These are phyloP conservation scores for Stegodyphus dumicola DNA, from an alignment of 1,140 invertebrate genomes.

Conservation along the genomic window DNA sequence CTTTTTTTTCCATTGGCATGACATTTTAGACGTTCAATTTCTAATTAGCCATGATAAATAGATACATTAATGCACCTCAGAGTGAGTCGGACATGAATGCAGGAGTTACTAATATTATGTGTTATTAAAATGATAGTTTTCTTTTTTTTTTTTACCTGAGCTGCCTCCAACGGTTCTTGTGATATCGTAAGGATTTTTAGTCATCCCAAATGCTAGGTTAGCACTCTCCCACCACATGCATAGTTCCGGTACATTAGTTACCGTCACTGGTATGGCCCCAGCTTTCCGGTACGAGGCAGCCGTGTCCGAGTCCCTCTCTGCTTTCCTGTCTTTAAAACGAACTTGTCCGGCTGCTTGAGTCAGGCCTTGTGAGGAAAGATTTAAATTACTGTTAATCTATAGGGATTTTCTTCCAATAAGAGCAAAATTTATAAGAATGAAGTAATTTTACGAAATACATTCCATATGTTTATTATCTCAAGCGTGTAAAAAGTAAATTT, in stretches of 20 bases:
- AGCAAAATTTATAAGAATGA: too few species aligned
- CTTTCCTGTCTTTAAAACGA: conserved; percentile 70
- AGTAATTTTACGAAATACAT: too few species aligned
- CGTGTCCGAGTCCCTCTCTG: conserved; percentile 75
- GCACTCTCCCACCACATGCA: conserved; percentile 69
- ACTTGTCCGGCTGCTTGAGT: conserved; percentile 71
- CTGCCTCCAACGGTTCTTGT: conserved; percentile 82
- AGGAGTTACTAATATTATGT: too few species aligned
- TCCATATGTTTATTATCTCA: too few species aligned
- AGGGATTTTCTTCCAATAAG: too few species aligned
- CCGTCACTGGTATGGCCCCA: conserved; percentile 70
- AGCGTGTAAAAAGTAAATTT: too few species aligned
- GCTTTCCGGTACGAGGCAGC: conserved; percentile 72
- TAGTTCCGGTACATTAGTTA: conserved; percentile 88
- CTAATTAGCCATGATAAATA: too few species aligned
- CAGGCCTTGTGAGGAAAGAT: conserved; percentile 66
- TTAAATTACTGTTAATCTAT: neutral
- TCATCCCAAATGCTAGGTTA: conserved; percentile 86
- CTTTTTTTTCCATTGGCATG: too few species aligned
- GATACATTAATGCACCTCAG: too few species aligned
- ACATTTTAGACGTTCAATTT: too few species aligned
- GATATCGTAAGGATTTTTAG: conserved; percentile 89
- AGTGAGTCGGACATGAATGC: too few species aligned
- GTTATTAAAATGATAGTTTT: too few species aligned
- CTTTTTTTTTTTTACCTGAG: conserved; percentile 29